Evolutionary conservation across 1,140 invertebrate species (phyloP).

Genomic region (Thaumetopoea pityocampa): DNA sequence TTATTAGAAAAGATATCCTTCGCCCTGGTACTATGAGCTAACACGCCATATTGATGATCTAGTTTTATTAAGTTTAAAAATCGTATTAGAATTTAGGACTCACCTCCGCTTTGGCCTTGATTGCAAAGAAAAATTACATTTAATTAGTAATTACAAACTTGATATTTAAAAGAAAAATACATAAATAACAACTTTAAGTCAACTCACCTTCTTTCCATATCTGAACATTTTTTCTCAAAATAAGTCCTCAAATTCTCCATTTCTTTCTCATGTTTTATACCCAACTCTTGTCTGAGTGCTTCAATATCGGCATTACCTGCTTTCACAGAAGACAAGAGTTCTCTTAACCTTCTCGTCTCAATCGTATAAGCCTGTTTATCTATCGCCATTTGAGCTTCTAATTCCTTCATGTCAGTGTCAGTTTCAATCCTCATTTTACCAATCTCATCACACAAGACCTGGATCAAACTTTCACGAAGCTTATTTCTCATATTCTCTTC

Average conservation of each 20-base stretch:
- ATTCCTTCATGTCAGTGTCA: slow-evolving; percentile 68
- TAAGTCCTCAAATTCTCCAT: slow-evolving; percentile 86
- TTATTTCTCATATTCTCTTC: slow-evolving; percentile 65
- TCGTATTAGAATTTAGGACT: no score
- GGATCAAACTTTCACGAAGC: slow-evolving; percentile 72
- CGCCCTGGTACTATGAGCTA: no score
- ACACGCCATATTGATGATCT: no score
- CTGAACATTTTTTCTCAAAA: slow-evolving; percentile 85
- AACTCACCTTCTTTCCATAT: slow-evolving; percentile 84
- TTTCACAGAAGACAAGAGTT: slow-evolving; percentile 69
- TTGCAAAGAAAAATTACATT: slow-evolving; percentile 9
- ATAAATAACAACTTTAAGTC: slow-evolving; percentile 9
- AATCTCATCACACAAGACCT: slow-evolving; percentile 71
- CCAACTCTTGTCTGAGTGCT: slow-evolving; percentile 75
- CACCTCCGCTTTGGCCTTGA: slow-evolving; percentile 36
- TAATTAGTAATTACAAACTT: slow-evolving; percentile 17
- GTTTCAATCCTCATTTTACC: slow-evolving; percentile 61
- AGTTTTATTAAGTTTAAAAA: no score
- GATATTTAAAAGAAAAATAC: slow-evolving; percentile 6
- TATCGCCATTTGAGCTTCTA: slow-evolving; percentile 54
- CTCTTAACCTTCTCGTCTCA: slow-evolving; percentile 66
- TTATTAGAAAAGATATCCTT: slow-evolving; percentile 9
- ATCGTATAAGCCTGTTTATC: slow-evolving; percentile 61
- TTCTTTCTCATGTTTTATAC: slow-evolving; percentile 81
- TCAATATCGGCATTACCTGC: slow-evolving; percentile 72